Base-by-base conservation (phyloP, 2,888 invertebrate genomes). In the Fragum sueziense region DNA sequence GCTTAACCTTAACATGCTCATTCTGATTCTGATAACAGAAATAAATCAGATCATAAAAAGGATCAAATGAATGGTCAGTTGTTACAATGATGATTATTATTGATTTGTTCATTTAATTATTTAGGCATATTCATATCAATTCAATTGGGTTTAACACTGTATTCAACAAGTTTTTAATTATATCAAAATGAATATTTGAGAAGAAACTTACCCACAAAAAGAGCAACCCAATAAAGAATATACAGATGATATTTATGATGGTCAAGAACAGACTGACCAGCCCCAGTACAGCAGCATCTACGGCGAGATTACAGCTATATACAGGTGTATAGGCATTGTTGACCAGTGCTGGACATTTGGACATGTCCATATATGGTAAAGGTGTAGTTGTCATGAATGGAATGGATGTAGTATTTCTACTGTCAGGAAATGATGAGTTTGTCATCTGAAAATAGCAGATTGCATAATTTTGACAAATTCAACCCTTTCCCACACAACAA, bases 161-260 rank as follows among this genome's bases (percentile, higher is more conserved):
- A n/a, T n/a, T n/a, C n/a, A n/a, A n/a, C n/a, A n/a, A n/a, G n/a
- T n/a, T n/a, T n/a, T n/a, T n/a, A n/a, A n/a, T n/a, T n/a, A n/a
- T n/a, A n/a, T n/a, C n/a, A n/a, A n/a, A n/a, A n/a, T n/a, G n/a
- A n/a, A n/a, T n/a, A n/a, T n/a, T n/a, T n/a, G n/a, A n/a, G n/a
- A n/a, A 33, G 14, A 33, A n/a, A 61, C 73, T 27, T 70, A 95
- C 95, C 94, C 96, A 97, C 69, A 97, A 93, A 80, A 97, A 96
- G 82, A 96, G 94, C 87, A 97, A 95, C 1, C 96, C 97, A 70
- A 96, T 96, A 87, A 96, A 95, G 91, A 97, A 96, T 90, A 97
- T 97, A 93, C 97, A 96, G 89, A 96, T 95, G 79, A 97, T 97
- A 93, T 97, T 97, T 47, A 97, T 95, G 69, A 97, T 94, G 1